These are phyloP conservation scores for Xanthia togata DNA, from an alignment of 2,888 invertebrate species.

Conservation along the genomic window DNA sequence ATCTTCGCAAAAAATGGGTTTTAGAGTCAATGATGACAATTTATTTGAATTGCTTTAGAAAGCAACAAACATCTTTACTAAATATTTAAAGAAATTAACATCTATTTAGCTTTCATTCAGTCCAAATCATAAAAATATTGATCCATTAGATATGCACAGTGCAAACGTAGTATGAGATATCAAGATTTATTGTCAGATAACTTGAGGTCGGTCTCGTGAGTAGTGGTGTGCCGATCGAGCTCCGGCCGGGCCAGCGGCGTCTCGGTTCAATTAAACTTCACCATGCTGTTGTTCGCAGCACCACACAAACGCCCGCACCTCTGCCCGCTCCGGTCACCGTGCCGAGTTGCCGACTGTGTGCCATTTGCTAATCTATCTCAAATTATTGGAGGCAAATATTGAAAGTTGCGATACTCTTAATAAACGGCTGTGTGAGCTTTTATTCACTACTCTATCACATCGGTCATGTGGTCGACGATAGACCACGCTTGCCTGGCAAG, in stretches of 20 bases:
- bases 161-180: not conserved
- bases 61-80: not conserved
- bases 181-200: slow-evolving; percentile 15
- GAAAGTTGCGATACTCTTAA: not conserved
- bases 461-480: not conserved
- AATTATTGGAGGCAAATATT: not conserved
- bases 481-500: not conserved
- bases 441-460: not conserved
- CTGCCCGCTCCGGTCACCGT: not conserved
- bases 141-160: not conserved
- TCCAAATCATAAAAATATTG: not conserved
- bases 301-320: slow-evolving; percentile 9
- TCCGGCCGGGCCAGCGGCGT: slow-evolving; percentile 64
- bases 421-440: not conserved
- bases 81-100: not conserved
- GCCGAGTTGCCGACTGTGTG: not conserved
- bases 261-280: slow-evolving; percentile 93
- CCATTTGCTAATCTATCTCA: not conserved
- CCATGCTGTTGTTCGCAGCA: slow-evolving; percentile 83
- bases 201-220: slow-evolving; percentile 61
- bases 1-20: not conserved
- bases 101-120: not conserved
- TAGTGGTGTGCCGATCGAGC: slow-evolving; percentile 67
- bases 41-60: not conserved
- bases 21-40: no score